A percentile compares a stretch with the other conserved stretches of the same genome.
Conservation (phyloP, 2,113 vertebrate species). For the Brienomyrus brachyistius region DNA sequence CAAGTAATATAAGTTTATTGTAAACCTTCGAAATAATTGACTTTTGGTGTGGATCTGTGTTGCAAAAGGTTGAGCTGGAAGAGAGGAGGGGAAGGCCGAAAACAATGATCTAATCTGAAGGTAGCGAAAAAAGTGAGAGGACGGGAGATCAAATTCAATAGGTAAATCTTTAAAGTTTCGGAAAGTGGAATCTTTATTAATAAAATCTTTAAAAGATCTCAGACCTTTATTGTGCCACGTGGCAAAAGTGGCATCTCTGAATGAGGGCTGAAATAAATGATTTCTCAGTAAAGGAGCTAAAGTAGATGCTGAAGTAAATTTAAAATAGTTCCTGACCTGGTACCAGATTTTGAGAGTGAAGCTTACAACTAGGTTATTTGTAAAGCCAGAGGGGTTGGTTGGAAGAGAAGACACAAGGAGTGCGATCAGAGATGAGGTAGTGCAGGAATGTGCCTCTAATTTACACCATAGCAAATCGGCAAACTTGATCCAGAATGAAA, state of each 20-base stretch:
- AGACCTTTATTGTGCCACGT: background rate
- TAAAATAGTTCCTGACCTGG: slow-evolving; percentile 11
- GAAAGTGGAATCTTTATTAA: slow-evolving; percentile 7
- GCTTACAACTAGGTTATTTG: too few species aligned
- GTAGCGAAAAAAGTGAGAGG: background rate
- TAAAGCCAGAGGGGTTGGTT: too few species aligned
- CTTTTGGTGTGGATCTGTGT: background rate
- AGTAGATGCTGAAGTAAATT: background rate
- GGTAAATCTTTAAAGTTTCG: background rate
- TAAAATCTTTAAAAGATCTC: slow-evolving; percentile 7
- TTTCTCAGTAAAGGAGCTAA: background rate
- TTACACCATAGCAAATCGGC: too few species aligned
- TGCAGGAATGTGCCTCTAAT: too few species aligned
- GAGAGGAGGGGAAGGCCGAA: background rate
- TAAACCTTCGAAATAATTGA: background rate
- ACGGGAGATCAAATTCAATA: background rate
- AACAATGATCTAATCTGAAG: background rate
- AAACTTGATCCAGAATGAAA: too few species aligned
- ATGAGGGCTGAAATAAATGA: background rate
- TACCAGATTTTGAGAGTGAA: background rate
- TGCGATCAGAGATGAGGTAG: too few species aligned
- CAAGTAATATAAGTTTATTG: background rate
- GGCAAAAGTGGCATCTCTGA: background rate
- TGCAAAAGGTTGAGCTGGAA: background rate
- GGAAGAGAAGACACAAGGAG: too few species aligned